A percentile compares a stretch with the other conserved stretches of the same genome.
Conservation (phyloP, 2,888 invertebrate genomes). For the Lymantria dispar region DNA sequence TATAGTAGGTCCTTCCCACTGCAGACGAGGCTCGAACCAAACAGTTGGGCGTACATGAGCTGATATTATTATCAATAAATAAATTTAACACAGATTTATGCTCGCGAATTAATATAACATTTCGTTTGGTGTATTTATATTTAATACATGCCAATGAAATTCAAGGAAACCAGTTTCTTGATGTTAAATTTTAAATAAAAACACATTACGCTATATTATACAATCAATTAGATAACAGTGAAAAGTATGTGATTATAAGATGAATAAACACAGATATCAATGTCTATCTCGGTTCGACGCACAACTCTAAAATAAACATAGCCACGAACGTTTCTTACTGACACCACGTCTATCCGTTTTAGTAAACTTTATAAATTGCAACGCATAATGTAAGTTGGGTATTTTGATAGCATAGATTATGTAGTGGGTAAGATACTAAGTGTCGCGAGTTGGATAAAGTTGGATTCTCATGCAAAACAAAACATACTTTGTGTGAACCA, state of each 20-base stretch:
- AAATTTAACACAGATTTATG: background rate
- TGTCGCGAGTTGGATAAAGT: too few relatives aligned
- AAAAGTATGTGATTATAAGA: constrained; percentile 2
- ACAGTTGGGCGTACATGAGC: too few relatives aligned
- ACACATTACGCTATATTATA: constrained; percentile 2
- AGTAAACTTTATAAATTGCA: too few relatives aligned
- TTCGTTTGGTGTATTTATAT: background rate
- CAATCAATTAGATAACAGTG: constrained; percentile 4
- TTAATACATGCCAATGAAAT: background rate
- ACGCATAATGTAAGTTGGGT: too few relatives aligned
- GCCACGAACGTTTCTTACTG: background rate
- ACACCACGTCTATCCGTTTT: too few relatives aligned
- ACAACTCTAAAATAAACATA: background rate
- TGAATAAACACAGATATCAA: background rate
- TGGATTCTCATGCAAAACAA: too few relatives aligned
- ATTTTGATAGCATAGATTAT: too few relatives aligned
- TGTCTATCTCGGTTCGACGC: background rate
- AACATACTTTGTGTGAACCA: too few relatives aligned
- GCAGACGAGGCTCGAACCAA: too few relatives aligned
- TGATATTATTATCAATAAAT: background rate
- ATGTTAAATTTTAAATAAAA: background rate
- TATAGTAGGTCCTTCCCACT: too few relatives aligned
- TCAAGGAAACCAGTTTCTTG: background rate
- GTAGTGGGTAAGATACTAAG: too few relatives aligned
- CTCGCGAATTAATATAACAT: background rate